These are phyloP conservation scores for Epizoanthus stellaris DNA, from an alignment of 92 coral and sea anemone genomes.

Conservation along the genomic window DNA sequence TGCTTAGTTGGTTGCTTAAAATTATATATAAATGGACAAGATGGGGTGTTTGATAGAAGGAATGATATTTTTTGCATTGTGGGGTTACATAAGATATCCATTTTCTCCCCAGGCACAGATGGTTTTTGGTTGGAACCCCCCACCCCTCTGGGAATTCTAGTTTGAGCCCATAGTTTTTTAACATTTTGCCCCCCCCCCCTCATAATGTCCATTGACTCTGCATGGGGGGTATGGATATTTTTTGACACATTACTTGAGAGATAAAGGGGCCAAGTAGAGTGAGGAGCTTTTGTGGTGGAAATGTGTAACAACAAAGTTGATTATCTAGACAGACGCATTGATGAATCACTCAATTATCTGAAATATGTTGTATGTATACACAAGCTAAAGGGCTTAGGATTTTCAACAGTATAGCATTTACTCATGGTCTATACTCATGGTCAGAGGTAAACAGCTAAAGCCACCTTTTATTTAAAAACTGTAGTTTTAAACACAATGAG, in stretches of 20 bases:
- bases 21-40: not conserved
- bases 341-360: too few species aligned
- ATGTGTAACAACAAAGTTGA: too few species aligned
- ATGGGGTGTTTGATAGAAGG: not conserved
- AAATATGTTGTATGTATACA: not conserved
- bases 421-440: not conserved
- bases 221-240: too few species aligned
- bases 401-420: not conserved
- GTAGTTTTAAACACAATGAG: not conserved
- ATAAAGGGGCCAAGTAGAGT: too few species aligned
- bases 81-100: not conserved
- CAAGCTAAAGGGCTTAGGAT: not conserved
- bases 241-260: too few species aligned
- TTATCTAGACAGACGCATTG: too few species aligned
- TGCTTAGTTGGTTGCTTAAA: not conserved
- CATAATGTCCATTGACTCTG: too few species aligned
- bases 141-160: too few species aligned
- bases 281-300: too few species aligned
- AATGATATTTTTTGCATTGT: not conserved
- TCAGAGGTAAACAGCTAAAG: constrained; percentile 5
- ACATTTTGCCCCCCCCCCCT: too few species aligned
- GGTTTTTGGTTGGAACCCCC: too few species aligned
- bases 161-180: too few species aligned
- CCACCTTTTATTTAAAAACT: not conserved
- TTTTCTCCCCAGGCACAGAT: not conserved